Evolutionary conservation across 2,888 invertebrate species (phyloP), one percentile per base, ranked within the genome.

Genomic region (Stenurella melanura): DNA sequence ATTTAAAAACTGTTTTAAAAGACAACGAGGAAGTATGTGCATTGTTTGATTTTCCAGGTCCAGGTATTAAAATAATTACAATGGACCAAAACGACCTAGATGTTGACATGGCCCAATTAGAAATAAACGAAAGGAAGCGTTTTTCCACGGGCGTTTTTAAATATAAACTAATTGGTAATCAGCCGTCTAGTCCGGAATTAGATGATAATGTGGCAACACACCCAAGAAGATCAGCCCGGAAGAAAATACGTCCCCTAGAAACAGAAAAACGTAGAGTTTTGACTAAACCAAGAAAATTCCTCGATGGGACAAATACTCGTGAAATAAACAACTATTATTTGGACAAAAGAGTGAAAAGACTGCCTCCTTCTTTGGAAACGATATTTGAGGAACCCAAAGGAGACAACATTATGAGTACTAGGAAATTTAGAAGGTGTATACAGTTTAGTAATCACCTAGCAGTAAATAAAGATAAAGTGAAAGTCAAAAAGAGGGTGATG

Each of bases 351-450:
- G 72, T 83, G 11, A 83, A 82, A 42, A 74, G 76, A 78, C 72
- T 74, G 18, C 74, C 80, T 26, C 69, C 80, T 15, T 64, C 80
- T n/a, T 76, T 80, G 66, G 81, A 81, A 75, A 81, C 81, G 10
- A 81, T 81, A 61, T 81, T 78, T 60, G 83, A 83, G 75, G 81
- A 82, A 11, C 81, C 83, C 0, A 72, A 76, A 73, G 80, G 79
- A 50, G 63, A 76, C 15, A 54, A 26, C 3, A 26, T 78, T n/a
- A 82, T 83, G 81, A 81, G 82, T 66, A 38, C 74, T 11, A 78
- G 77, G 61, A 80, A 81, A 73, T 72, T 80, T 30, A 80, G 63
- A 56, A 70, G 82, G 18, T 73, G 50, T 15, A 80, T 82, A 42
- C 73, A 78, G 54, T 80, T 79, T 64, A 64, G 34, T 12, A 74